phyloP scores from a whole-genome alignment of 2,113 vertebrate species.

The Verasper variegatus region DNA sequence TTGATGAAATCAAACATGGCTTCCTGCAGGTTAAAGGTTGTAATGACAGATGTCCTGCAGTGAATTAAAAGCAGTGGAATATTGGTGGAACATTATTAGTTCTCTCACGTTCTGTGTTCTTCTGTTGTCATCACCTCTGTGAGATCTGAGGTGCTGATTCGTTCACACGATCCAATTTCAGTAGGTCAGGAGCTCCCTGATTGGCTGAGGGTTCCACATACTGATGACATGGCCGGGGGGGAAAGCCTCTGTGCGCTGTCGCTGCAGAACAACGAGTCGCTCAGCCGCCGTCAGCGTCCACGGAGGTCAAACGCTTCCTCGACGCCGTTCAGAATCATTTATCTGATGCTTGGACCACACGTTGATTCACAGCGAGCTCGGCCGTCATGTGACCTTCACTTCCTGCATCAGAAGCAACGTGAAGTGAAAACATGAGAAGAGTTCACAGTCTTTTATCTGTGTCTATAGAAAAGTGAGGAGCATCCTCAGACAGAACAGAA shows the following conservation, averaged over 20 bases:
- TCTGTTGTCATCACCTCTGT: no score
- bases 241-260: neutral
- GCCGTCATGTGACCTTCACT: neutral
- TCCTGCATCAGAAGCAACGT: neutral
- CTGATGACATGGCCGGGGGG: conserved; percentile 19
- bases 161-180: conserved; percentile 30
- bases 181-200: conserved; percentile 30
- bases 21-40: no score
- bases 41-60: no score
- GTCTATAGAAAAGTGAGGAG: no score
- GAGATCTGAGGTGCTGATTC: neutral
- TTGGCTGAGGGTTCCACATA: conserved; percentile 14
- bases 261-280: neutral
- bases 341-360: neutral
- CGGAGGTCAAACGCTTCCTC: conserved; percentile 3
- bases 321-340: neutral
- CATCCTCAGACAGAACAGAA: no score
- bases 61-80: no score
- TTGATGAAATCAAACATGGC: no score
- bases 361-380: neutral
- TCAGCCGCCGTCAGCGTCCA: neutral
- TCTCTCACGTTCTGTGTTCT: no score
- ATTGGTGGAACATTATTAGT: no score
- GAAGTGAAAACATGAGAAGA: neutral
- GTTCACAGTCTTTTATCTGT: no score